Percentiles rank a stretch among this genome's conserved stretches.
Conservation (phyloP, 2,888 invertebrate species). For the Chydorus sphaericus region DNA sequence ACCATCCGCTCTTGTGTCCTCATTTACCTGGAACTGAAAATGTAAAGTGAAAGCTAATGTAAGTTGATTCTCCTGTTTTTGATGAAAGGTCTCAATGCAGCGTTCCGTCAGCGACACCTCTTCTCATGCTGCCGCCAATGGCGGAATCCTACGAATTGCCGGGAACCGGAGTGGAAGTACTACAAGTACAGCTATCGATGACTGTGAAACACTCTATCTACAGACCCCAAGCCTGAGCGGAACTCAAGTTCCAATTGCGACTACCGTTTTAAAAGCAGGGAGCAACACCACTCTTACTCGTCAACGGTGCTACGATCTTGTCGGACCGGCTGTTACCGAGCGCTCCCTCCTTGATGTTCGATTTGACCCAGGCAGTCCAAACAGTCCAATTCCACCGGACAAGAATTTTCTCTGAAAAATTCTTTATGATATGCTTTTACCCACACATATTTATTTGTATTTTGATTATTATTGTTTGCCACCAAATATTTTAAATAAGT, state of each 20-base stretch:
- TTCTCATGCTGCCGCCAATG: neutral
- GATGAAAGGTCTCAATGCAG: neutral
- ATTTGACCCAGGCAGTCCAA: conserved; percentile 9
- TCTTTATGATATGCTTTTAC: neutral
- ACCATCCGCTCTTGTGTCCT: too few species aligned
- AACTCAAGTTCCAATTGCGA: neutral
- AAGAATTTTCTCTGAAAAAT: conserved; percentile 10
- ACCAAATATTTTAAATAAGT: too few species aligned
- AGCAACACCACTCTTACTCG: neutral
- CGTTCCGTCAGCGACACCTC: neutral
- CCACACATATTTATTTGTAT: too few species aligned
- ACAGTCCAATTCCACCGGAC: conserved; percentile 12
- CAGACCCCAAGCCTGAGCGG: neutral
- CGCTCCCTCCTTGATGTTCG: conserved; percentile 10
- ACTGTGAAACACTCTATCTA: neutral
- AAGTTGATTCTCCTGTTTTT: too few species aligned
- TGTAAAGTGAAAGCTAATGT: too few species aligned
- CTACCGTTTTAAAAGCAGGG: neutral
- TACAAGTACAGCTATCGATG: too few species aligned
- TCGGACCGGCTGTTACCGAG: neutral
- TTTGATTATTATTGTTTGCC: too few species aligned
- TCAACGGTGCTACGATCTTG: neutral
- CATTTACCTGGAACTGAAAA: too few species aligned
- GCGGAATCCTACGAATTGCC: neutral
- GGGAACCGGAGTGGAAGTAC: neutral